A percentile compares a stretch with the other conserved stretches of the same genome.
Conservation (phyloP, 2,888 invertebrate genomes). For the Pristionchus arcanus region DNA sequence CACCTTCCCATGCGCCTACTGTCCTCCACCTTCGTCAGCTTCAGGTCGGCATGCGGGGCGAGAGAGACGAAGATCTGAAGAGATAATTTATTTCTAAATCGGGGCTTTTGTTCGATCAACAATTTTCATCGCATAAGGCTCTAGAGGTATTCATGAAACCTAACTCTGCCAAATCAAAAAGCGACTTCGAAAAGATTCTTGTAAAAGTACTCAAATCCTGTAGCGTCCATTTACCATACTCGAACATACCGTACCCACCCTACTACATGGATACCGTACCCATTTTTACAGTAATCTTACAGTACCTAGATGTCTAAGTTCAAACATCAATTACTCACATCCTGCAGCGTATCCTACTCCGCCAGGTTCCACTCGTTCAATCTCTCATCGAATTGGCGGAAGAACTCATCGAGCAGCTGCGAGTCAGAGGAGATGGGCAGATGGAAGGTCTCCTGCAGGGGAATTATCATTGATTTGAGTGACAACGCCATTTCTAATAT, state of each 20-base stretch:
- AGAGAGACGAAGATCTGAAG: conserved; percentile 71
- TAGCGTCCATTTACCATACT: too few species aligned
- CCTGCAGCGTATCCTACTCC: conserved; percentile 74
- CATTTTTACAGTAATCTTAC: neutral
- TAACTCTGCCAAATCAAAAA: too few species aligned
- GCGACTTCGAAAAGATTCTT: too few species aligned
- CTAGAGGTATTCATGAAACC: neutral
- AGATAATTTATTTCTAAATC: too few species aligned
- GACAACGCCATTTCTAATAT: neutral
- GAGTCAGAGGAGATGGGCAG: conserved; percentile 67
- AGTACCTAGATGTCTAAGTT: too few species aligned
- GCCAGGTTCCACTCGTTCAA: conserved; percentile 60
- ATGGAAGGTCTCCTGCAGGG: conserved; percentile 52
- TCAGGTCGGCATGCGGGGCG: conserved; percentile 70
- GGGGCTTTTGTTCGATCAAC: too few species aligned
- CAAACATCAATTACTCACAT: conserved; percentile 64
- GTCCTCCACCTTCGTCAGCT: conserved; percentile 52
- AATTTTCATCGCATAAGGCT: too few species aligned
- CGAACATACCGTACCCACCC: too few species aligned
- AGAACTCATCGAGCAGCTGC: too few species aligned
- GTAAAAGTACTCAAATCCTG: too few species aligned
- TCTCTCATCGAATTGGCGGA: conserved; percentile 69
- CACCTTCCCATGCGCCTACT: conserved; percentile 5
- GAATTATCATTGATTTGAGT: neutral
- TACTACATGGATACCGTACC: too few species aligned